Evolutionary conservation across 2,797 vertebrate species (phyloP), one percentile per base, ranked within the genome.

Genomic region (Danio kyathit): DNA sequence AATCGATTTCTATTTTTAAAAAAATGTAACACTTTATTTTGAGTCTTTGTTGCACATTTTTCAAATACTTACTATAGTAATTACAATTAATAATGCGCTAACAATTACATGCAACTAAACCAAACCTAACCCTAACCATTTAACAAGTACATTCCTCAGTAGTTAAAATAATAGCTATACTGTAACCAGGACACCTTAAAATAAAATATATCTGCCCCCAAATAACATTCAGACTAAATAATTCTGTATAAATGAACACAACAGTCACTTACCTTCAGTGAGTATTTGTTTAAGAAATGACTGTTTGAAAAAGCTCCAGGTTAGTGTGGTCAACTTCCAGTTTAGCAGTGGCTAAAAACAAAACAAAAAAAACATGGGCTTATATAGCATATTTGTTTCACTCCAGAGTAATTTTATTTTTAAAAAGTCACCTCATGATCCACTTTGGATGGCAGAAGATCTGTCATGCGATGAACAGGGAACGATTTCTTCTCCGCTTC

Each of bases 221-320:
- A 29, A 29, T 29, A 21, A 65, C 54, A 14, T 11, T 44, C 13
- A 44, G 6, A 19, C 10, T 29, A 56, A 60, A 44, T 48, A 21
- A 17, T 14, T 19, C 3, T 43, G 10, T 5, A 1, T 46, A 19
- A 19, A 16, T 51, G 8, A 56, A 60, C 38, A 54, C 46, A n/a
- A 40, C 10, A n/a, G 12, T 10, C 6, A 40, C 52, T 51, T 84
- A 95, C 96, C 98, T 89, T 99, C 97, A 51, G 98, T 99, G 83
- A 99, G 93, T 89, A 99, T 95, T 90, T 99, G 98, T 89, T 99
- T 99, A 81, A 99, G 90, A 90, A 99, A 99, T 64, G 97, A 99
- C 69, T 99, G 98, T 86, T 99, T 98, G 91, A 97, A 99, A 93
- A 99, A 99, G 90, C 97, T 99, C 97, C 97, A 99, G 0, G 97